phyloP scores from a whole-genome alignment of 2,888 invertebrate species.

The Plagodis dolabraria region DNA sequence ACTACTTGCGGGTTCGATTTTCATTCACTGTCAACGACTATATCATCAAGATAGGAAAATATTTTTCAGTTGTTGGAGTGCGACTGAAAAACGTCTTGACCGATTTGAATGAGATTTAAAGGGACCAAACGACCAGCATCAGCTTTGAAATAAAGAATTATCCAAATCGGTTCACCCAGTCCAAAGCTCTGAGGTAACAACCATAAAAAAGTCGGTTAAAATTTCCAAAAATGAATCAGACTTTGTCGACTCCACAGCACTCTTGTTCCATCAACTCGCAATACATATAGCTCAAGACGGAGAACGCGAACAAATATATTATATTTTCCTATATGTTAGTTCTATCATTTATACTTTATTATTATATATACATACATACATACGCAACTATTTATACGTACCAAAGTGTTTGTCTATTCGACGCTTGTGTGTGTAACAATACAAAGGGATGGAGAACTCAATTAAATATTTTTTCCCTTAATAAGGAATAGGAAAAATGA shows the following conservation, averaged over 20 bases:
- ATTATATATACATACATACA: constrained; percentile 76
- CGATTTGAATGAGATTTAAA: too few species aligned
- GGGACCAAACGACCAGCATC: too few species aligned
- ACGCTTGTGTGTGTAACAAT: constrained; percentile 43
- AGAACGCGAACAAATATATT: constrained; percentile 82
- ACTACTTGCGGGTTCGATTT: too few species aligned
- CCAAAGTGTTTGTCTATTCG: constrained; percentile 39
- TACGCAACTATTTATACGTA: constrained; percentile 70
- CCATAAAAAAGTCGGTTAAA: too few species aligned
- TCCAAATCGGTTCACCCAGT: too few species aligned
- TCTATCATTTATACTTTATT: constrained; percentile 85
- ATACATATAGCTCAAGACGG: constrained; percentile 77
- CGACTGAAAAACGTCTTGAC: too few species aligned
- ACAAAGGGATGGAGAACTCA: constrained; percentile 59
- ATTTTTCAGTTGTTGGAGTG: too few species aligned
- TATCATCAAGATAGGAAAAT: too few species aligned
- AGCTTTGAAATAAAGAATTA: too few species aligned
- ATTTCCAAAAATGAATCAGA: background rate
- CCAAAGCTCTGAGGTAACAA: too few species aligned
- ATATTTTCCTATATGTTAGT: constrained; percentile 84
- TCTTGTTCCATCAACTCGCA: constrained; percentile 62
- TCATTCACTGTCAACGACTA: too few species aligned
- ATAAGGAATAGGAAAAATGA: constrained; percentile 48
- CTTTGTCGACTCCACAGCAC: constrained; percentile 48
- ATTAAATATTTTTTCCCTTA: constrained; percentile 79